Conservation (phyloP, 2,888 invertebrate genomes). For the Thumatha senex region DNA sequence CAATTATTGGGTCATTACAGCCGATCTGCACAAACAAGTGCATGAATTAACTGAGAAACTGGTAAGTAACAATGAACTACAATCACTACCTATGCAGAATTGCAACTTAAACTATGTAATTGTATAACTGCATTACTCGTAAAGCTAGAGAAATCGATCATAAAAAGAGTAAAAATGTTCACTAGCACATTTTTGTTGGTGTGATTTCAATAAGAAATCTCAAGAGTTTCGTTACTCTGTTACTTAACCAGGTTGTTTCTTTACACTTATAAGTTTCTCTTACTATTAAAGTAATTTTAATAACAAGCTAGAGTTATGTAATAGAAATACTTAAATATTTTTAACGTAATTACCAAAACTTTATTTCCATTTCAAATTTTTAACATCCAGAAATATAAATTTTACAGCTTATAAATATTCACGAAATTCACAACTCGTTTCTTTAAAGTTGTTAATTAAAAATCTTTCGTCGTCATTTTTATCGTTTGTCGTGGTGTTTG, state of each 20-base stretch:
- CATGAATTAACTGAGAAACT: slow-evolving; percentile 33
- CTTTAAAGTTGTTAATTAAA: slow-evolving; percentile 37
- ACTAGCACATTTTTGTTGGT: background rate
- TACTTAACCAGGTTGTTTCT: too few relatives aligned
- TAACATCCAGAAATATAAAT: slow-evolving; percentile 18
- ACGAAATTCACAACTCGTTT: slow-evolving; percentile 22
- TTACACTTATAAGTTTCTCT: too few relatives aligned
- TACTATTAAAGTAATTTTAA: background rate
- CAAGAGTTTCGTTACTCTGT: too few relatives aligned
- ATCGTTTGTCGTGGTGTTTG: slow-evolving; percentile 45
- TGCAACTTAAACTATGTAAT: slow-evolving; percentile 32
- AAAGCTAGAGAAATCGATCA: slow-evolving; percentile 18
- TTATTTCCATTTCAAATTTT: slow-evolving; percentile 1
- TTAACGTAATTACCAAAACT: background rate
- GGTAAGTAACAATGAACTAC: slow-evolving; percentile 31
- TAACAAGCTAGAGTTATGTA: slow-evolving; percentile 1
- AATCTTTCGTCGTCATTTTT: slow-evolving; percentile 27
- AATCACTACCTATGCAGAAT: slow-evolving; percentile 31
- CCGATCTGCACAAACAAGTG: slow-evolving; percentile 33
- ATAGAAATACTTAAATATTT: slow-evolving; percentile 2
- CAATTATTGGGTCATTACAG: slow-evolving; percentile 35
- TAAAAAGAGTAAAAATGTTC: background rate
- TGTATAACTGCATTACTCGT: slow-evolving; percentile 15
- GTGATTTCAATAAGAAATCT: too few relatives aligned
- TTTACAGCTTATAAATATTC: slow-evolving; percentile 25